Evolutionary conservation across 2,113 vertebrate genomes (phyloP).

Genomic region (Spea multiplicata): DNA sequence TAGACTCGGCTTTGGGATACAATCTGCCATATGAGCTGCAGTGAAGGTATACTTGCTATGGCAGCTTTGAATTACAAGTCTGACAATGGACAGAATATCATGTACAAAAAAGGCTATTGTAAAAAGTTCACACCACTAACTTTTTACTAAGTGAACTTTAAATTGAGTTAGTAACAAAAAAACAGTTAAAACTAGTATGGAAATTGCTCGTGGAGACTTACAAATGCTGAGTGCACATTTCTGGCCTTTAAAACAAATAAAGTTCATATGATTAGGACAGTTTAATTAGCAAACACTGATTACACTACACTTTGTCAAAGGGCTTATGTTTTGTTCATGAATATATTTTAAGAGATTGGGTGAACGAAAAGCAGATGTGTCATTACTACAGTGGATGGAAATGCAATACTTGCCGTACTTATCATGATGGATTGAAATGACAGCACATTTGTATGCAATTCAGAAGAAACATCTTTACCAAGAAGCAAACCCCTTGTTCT

Average conservation of each 20-base stretch:
- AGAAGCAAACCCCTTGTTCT: slow-evolving; percentile 17
- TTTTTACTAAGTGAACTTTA: slow-evolving; percentile 1
- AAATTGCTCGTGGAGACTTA: too few relatives aligned
- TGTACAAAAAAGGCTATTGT: too few relatives aligned
- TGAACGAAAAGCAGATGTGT: slow-evolving; percentile 39
- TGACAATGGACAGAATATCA: too few relatives aligned
- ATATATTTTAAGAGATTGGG: slow-evolving; percentile 35
- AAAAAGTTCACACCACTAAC: too few relatives aligned
- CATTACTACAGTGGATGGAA: slow-evolving; percentile 27
- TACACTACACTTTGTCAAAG: slow-evolving; percentile 23
- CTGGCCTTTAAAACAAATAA: too few relatives aligned
- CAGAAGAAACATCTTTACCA: slow-evolving; percentile 5
- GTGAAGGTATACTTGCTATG: too few relatives aligned
- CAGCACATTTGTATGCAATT: slow-evolving; percentile 21
- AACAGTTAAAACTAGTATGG: too few relatives aligned
- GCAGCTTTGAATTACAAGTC: too few relatives aligned
- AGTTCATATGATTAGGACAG: slow-evolving; percentile 4
- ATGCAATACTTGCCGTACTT: slow-evolving; percentile 28
- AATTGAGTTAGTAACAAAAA: background rate
- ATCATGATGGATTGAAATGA: slow-evolving; percentile 38
- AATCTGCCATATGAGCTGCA: too few relatives aligned
- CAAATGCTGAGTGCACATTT: too few relatives aligned
- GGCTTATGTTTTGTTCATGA: slow-evolving; percentile 24
- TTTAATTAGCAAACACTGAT: slow-evolving; percentile 43
- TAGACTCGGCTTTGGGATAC: too few relatives aligned